Base-by-base conservation (phyloP, 2,888 invertebrate species). In the Aelia acuminata region DNA sequence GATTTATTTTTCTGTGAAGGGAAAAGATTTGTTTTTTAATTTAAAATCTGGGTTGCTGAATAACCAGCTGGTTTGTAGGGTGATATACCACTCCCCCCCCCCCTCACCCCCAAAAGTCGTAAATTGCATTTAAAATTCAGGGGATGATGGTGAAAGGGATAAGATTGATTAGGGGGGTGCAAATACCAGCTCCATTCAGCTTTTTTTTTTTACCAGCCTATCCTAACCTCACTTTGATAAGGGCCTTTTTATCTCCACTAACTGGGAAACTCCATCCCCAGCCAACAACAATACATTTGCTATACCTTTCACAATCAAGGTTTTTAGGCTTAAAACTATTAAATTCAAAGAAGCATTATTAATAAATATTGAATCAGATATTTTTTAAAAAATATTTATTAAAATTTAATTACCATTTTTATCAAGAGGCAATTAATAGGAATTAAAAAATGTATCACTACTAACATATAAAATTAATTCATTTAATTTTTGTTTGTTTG, bases 51-150 rank as follows among this genome's bases (percentile, higher is more conserved):
- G 63, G 7, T 20, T 70, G 20, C 63, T 5, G 63, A 70, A 31
- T 35, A 31, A n/a, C 63, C 18, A 26, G 57, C 31, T 49, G 39
- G 39, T 43, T n/a, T 57, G n/a, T 43, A 85, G 49, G 26, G 47
- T 47, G 85, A 35, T 48, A 15, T 47, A 87, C 75, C 26, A 31
- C 20, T 43, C 22, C 26, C 84, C 80, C 53, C 87, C 26, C 84
- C 80, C 53, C 87, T n/a, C n/a, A n/a, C 26, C 84, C 80, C 53
- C 87, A 4, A 35, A 75, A 84, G 87, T 87, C 84, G 80, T 87
- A 87, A 87, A 87, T 87, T 87, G 75, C 87, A 87, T 87, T 87
- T 87, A 87, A 87, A 87, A 87, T 87, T 87, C 87, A 87, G 39
- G 53, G 87, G 87, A 84, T 87, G 75, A 80, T 84, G 48, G 87